Percentiles rank a stretch among this genome's conserved stretches.
phyloP scores from a whole-genome alignment of 1,140 invertebrate species.

The Drosophila orosa region DNA sequence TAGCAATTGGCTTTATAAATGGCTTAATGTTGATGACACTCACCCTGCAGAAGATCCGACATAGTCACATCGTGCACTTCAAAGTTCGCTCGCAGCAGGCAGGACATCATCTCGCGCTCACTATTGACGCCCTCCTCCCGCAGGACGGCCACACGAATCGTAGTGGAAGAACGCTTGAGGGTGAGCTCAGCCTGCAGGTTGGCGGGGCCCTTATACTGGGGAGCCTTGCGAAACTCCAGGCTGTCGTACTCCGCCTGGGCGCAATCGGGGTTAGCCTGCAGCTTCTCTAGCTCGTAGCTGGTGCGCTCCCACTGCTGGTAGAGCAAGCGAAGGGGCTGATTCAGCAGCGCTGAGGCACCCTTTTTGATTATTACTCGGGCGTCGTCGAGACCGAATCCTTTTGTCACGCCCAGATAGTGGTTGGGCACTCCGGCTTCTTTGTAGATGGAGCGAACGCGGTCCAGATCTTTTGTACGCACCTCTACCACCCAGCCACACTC shows the following conservation, averaged over 20 bases:
- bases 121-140: slow-evolving; percentile 99
- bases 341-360: slow-evolving; percentile 87
- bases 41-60: slow-evolving; percentile 91
- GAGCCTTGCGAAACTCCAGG: slow-evolving; percentile 86
- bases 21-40: slow-evolving; percentile 28
- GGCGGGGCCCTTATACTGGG: slow-evolving; percentile 89
- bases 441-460: slow-evolving; percentile 87
- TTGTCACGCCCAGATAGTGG: slow-evolving; percentile 89
- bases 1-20: not conserved
- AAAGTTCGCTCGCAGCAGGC: slow-evolving; percentile 95
- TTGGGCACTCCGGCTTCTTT: slow-evolving; percentile 87
- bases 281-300: slow-evolving; percentile 94
- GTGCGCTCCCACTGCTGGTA: slow-evolving; percentile 97
- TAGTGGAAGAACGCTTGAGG: slow-evolving; percentile 68
- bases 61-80: slow-evolving; percentile 96
- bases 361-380: slow-evolving; percentile 88
- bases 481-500: slow-evolving; percentile 97
- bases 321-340: slow-evolving; percentile 88
- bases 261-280: slow-evolving; percentile 92
- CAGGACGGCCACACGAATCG: slow-evolving; percentile 93
- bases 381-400: slow-evolving; percentile 87
- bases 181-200: slow-evolving; percentile 87
- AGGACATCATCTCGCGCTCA: slow-evolving; percentile 98
- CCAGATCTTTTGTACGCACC: slow-evolving; percentile 86
- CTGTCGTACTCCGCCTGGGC: slow-evolving; percentile 91